Evolutionary conservation across 2,113 vertebrate species (phyloP), one percentile per base, ranked within the genome.

Genomic region (Gnathonemus echidnorhynchus): DNA sequence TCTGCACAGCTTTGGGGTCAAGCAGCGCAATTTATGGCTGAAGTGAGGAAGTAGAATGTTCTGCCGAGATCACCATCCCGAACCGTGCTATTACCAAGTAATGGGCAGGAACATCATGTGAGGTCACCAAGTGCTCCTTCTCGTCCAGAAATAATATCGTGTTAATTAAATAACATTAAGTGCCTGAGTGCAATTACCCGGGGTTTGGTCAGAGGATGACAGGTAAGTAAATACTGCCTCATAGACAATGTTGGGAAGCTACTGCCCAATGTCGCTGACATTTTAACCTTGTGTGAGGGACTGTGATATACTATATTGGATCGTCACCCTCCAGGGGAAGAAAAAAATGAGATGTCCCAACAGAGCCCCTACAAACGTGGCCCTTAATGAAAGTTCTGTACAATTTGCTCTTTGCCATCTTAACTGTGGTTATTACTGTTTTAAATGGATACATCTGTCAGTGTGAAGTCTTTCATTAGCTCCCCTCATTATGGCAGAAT

Each of bases 361-460:
- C 91, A 94, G 95, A 95, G 92, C 90, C 92, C 93, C 89, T 89
- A 94, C 93, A 95, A 96, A 95, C 94, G 95, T 92, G 91, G 91
- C 92, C 93, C 93, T 93, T 92, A 92, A 94, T 93, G 92, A 94
- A 95, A 96, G 93, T 95, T 96, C 91, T 94, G 92, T 90, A 92
- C 94, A 95, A 96, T 95, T 95, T 96, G 95, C 95, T 95, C 94
- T 95, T 95, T 95, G 95, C 94, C 94, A 94, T 95, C 93, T 95
- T 96, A 96, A 96, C 94, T 95, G 95, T 95, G 94, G 95, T 95
- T 95, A 95, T 96, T 95, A 95, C 94, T 95, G 93, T 96, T 96
- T 96, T 95, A 96, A 96, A 96, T 95, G 95, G 95, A 94, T 96
- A 95, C 96, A 96, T 96, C 95, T 96, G 96, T 95, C 96, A 95